Evolutionary conservation across 2,888 invertebrate species (phyloP).

Genomic region (Nebria brevicollis): DNA sequence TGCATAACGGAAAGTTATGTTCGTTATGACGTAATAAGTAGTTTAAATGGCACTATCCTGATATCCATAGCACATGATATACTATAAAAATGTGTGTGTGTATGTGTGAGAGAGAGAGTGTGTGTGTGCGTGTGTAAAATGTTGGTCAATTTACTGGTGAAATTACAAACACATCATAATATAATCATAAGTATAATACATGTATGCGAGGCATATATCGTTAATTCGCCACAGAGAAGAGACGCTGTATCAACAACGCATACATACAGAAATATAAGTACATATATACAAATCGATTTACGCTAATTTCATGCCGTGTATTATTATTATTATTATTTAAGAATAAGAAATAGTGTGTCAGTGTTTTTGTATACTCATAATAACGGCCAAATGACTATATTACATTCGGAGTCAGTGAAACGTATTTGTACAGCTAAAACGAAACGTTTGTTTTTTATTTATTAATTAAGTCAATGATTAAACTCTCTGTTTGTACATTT

Average conservation of each 20-base stretch:
- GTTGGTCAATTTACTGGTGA: neutral
- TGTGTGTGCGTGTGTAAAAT: neutral
- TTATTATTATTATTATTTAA: neutral
- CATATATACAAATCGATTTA: neutral
- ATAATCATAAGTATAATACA: neutral
- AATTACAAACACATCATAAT: conserved; percentile 1
- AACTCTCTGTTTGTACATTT: neutral
- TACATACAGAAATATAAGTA: neutral
- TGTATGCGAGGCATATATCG: neutral
- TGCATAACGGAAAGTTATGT: too few species aligned
- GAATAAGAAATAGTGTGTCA: neutral
- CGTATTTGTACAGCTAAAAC: neutral
- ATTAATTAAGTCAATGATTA: too few species aligned
- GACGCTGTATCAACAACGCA: neutral
- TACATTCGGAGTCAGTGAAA: neutral
- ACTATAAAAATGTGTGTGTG: neutral
- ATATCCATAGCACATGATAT: neutral
- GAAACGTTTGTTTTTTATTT: neutral
- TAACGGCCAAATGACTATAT: neutral
- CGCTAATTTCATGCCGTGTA: conserved; percentile 1
- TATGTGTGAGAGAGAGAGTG: too few species aligned
- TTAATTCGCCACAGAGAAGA: neutral
- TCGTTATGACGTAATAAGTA: too few species aligned
- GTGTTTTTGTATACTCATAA: neutral
- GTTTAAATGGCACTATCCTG: neutral